A percentile compares a stretch with the other conserved stretches of the same genome.
These are phyloP conservation scores for Nixonia krombeini DNA, from an alignment of 1,140 invertebrate species.

Conservation along the genomic window DNA sequence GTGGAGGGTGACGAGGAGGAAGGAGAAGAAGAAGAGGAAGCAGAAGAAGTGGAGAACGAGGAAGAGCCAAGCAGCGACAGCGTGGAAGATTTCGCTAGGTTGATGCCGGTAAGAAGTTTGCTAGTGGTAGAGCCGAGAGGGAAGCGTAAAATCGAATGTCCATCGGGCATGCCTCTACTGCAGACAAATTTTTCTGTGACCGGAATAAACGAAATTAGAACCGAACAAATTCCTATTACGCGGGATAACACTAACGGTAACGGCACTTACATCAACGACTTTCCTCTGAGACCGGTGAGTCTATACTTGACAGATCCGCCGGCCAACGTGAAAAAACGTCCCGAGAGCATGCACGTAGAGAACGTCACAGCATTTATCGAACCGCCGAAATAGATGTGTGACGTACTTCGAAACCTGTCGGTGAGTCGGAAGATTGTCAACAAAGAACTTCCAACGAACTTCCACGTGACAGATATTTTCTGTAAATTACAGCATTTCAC, in stretches of 20 bases:
- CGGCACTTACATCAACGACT: slow-evolving; percentile 23
- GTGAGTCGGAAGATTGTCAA: not conserved
- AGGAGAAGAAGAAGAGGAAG: slow-evolving; percentile 71
- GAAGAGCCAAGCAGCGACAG: slow-evolving; percentile 33
- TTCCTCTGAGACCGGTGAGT: slow-evolving; percentile 56
- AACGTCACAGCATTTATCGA: slow-evolving; percentile 57
- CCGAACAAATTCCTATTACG: slow-evolving; percentile 51
- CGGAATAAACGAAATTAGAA: slow-evolving; percentile 63
- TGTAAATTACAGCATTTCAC: not conserved
- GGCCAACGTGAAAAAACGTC: slow-evolving; percentile 49
- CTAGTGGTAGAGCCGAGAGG: not conserved
- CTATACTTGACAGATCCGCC: slow-evolving; percentile 52
- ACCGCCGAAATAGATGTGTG: slow-evolving; percentile 30
- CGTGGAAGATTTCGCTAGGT: slow-evolving; percentile 50
- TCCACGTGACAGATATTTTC: not conserved
- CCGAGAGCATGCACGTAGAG: slow-evolving; percentile 53
- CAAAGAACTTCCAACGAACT: slow-evolving; percentile 2
- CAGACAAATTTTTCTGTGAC: slow-evolving; percentile 65
- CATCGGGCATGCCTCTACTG: slow-evolving; percentile 39
- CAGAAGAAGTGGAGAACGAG: slow-evolving; percentile 60
- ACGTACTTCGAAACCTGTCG: not conserved
- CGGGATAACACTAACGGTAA: slow-evolving; percentile 9
- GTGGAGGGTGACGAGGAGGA: no score
- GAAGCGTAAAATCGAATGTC: slow-evolving; percentile 13
- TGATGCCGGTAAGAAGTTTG: slow-evolving; percentile 59